Evolutionary conservation across 2,888 invertebrate genomes (phyloP).

Genomic region (Eupithecia tripunctaria): DNA sequence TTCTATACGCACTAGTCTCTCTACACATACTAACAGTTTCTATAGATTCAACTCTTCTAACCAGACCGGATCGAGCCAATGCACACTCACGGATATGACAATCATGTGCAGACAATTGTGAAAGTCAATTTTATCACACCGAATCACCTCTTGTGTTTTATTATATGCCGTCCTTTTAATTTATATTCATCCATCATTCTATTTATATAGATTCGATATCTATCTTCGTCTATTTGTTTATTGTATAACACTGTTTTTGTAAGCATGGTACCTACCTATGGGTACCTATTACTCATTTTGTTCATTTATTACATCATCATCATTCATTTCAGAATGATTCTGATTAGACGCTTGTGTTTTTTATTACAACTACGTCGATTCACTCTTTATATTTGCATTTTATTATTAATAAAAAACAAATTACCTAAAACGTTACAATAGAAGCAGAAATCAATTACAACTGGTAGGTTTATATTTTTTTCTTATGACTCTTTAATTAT

Average conservation of each 20-base stretch:
- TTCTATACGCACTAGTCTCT: conserved; percentile 40
- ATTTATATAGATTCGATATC: no score
- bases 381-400: no score
- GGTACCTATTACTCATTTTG: no score
- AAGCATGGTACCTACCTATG: background rate
- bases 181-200: background rate
- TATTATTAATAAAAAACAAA: no score
- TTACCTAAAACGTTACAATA: no score
- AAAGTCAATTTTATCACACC: conserved; percentile 51
- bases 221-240: no score
- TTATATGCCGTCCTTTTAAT: background rate
- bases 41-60: conserved; percentile 46
- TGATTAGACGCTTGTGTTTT: background rate
- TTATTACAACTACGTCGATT: no score
- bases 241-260: background rate
- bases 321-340: background rate
- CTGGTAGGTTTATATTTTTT: no score
- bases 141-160: conserved; percentile 26
- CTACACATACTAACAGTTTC: conserved; percentile 24
- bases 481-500: no score
- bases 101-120: conserved; percentile 40
- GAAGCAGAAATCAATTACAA: no score
- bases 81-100: conserved; percentile 39
- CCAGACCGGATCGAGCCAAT: conserved; percentile 55
- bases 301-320: no score